Percentiles rank a stretch among this genome's conserved stretches.
phyloP scores from a whole-genome alignment of 2,888 invertebrate species.

The Argynnis bischoffii region DNA sequence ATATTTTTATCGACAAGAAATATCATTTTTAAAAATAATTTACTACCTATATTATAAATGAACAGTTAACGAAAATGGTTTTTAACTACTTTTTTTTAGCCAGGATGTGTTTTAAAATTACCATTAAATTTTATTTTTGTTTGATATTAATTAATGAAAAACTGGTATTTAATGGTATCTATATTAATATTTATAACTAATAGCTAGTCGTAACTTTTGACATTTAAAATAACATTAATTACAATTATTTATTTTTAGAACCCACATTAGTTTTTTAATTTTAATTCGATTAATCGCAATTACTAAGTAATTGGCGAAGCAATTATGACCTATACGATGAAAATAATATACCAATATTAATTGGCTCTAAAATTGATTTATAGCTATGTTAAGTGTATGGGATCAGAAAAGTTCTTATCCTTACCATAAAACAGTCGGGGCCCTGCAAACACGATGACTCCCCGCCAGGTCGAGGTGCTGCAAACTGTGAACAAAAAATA shows the following conservation, averaged over 20 bases:
- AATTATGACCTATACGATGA: conserved; percentile 12
- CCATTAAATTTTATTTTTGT: too few species aligned
- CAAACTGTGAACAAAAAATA: conserved; percentile 83
- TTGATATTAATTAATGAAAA: too few species aligned
- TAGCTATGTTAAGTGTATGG: conserved; percentile 27
- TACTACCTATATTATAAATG: too few species aligned
- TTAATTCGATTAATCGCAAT: conserved; percentile 13
- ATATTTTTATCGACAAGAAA: too few species aligned
- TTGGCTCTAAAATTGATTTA: conserved; percentile 30
- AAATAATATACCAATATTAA: conserved; percentile 29
- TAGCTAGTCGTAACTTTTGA: conserved; percentile 1
- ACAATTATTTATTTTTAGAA: conserved; percentile 13
- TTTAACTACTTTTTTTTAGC: too few species aligned
- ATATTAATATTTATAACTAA: background rate
- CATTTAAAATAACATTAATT: conserved; percentile 9
- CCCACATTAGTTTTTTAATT: conserved; percentile 11
- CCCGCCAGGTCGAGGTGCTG: conserved; percentile 83
- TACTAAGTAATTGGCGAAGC: conserved; percentile 14
- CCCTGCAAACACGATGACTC: conserved; percentile 86
- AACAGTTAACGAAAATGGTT: too few species aligned
- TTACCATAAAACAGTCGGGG: conserved; percentile 88
- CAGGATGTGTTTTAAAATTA: too few species aligned
- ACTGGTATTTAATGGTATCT: too few species aligned
- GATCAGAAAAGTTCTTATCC: conserved; percentile 49
- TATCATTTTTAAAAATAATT: too few species aligned